Base-by-base conservation (phyloP, 35 echinoderm and acorn worm genomes). In the Chiridota heheva region DNA sequence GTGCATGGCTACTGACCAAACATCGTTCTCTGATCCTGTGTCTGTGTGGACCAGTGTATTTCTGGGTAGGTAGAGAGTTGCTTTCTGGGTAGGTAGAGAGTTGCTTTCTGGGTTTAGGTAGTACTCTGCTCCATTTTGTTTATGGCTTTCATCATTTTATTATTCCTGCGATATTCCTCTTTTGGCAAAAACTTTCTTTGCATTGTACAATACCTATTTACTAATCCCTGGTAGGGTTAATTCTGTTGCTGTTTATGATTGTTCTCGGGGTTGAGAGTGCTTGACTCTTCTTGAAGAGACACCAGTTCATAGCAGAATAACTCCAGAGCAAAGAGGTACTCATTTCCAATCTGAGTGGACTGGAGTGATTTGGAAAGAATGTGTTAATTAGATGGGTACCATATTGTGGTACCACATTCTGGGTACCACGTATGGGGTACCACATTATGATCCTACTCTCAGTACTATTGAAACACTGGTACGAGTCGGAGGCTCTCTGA, bases 41-140 rank as follows among this genome's bases (percentile, higher is more conserved):
- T 98, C 82, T 63, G 89, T 98, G 15, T 98, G 89, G 95, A 88
- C 89, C 16, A 91, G 81, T 49, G 89, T 98, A 10, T 70, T 84
- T 29, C 95, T 89, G 82, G 89, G 95, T 98, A 7, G 56, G 80
- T 37, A 26, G 29, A 22, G 25, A 15, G 25, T 35, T 22, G 22
- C 10, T 0, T 72, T 29, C 69, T 72, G 7, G 18, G 69, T 72
- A 15, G 13, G 30, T 25, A 0, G 62, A 24, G 18, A 20, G 16
- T 20, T 72, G 62, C 29, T 32, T 1, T 20, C 0, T 13, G 30
- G 20, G 35, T 34, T 34, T 34, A n/a, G n/a, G n/a, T n/a, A n/a
- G n/a, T n/a, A n/a, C n/a, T 36, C 17, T 63, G 61, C 1, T 60
- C 17, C 61, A 29, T 3, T 46, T 60, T 35, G 5, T 16, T 65